Evolutionary conservation across 1,140 invertebrate genomes (phyloP), one percentile per base, ranked within the genome.

Genomic region (Samia ricini): DNA sequence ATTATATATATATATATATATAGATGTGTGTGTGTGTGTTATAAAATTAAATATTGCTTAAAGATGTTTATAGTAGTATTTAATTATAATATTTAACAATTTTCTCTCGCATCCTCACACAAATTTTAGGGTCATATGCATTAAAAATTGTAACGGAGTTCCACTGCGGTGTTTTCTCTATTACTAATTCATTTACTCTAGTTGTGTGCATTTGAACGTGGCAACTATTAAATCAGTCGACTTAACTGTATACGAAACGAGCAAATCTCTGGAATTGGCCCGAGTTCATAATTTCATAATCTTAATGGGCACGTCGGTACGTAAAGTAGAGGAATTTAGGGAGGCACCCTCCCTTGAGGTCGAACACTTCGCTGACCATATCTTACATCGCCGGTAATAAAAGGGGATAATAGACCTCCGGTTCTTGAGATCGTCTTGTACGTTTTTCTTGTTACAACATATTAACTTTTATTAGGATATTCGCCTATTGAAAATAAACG

Each of bases 281-380:
- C 60, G 71, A 77, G 74, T 79, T 85, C 81, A 88, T 88, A 86
- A 88, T 83, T 86, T 86, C 82, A 81, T 86, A 86, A 85, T 85
- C 79, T 84, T 86, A 85, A 85, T 79, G 75, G 76, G 64, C 68
- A 74, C 68, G 69, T 80, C 68, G 66, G 67, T 63, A 76, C 82
- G 81, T 88, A 88, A 88, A 88, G 77, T 79, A 76, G 62, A 64
- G 66, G 74, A 81, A 76, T 86, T 86, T 85, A 85, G 78, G 79
- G 73, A 67, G 74, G 69, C 69, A 66, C 67, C 71, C 69, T 76
- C 74, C 77, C 75, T 61, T 24, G 71, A 59, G 74, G 75, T 67
- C 65, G 68, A 76, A 77, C 74, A 79, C 78, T 81, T 74, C 73
- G 68, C 76, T 83, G 84, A 79, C 79, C 81, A 80, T 78, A 79